Evolutionary conservation across 2,113 vertebrate genomes (phyloP), one percentile per base, ranked within the genome.

Genomic region (Condylura cristata): DNA sequence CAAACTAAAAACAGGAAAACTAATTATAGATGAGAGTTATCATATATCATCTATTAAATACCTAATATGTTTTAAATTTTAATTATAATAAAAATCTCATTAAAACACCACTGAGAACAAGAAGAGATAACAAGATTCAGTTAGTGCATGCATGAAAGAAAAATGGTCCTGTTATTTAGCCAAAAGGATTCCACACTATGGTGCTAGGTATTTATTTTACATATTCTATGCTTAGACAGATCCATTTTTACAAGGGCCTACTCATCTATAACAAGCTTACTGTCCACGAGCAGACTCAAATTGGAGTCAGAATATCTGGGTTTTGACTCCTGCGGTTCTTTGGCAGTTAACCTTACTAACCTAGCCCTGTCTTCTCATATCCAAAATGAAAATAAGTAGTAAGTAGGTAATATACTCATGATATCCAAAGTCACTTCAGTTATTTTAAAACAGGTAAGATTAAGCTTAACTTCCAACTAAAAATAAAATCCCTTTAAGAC

Each of bases 1-100:
- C n/a, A 70, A 91, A 91, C 48, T 13, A 37, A 93, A 93, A 93
- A 51, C 41, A 95, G 44, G 39, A 93, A 79, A 70, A 70, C 26
- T 82, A 94, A 95, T 61, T 72, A 92, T 1, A 90, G 11, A 84
- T 76, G 51, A 82, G 34, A 88, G 16, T 44, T 44, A 61, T 10
- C 17, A 76, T 60, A 13, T 74, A 78, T 66, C 41, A 89, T 61
- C n/a, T 37, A 78, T 81, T 95, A 90, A 90, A 78, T 18, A 90
- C 56, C 72, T 90, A 80, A 78, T 26, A 78, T 72, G 74, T 72
- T 90, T 37, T 70, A 56, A 68, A n/a, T 53, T 82, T 91, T 86
- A 84, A 92, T 46, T 79, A 56, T 44, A 70, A 90, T 53, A 84
- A 83, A 83, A 92, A 83, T 86, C 22, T 91, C 39, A 87, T 76